Base-by-base conservation (phyloP, 2,888 invertebrate genomes). In the Gerosis bhagava region DNA sequence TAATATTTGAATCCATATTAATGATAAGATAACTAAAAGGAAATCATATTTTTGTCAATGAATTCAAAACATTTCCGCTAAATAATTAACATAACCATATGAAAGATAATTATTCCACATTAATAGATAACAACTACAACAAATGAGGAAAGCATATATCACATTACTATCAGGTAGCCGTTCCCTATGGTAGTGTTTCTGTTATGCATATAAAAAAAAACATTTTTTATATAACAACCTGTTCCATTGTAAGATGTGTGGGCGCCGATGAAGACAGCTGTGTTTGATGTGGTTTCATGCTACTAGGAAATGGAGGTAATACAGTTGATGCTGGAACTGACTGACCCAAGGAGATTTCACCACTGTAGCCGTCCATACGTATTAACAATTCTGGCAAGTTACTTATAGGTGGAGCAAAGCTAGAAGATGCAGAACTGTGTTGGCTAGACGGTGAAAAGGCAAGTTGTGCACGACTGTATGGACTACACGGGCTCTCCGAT, bases 211-310 rank as follows among this genome's bases (percentile, higher is more conserved):
- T n/a, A n/a, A n/a, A n/a, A n/a, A n/a, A 39, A 12, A 15, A 1
- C 13, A 13, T 19, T 5, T 6, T 26, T 11, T 22, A 21, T 37
- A 10, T 16, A 24, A 50, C 29, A 55, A 89, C 89, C 81, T 92
- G 93, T 57, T 96, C 96, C 61, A 94, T 82, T 19, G 95, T 94
- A 56, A 94, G 91, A 74, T 96, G 95, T 43, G 96, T 95, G 3
- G 96, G 96, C 17, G 97, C 97, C 37, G 97, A 97, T 35, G 96
- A 95, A 2, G 96, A 96, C 2, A 97, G 89, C 49, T 96, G 92
- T 19, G 94, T 91, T 51, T 90, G 83, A 45, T 80, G 78, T 26
- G 78, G 75, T 61, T 82, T 82, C 1, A 79, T 68, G 60, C 72
- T 76, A 17, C 77, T 65, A 11, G 82, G 77, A 42, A 89, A 83